Percentiles rank a stretch among this genome's conserved stretches.
phyloP scores from a whole-genome alignment of 35 echinoderm and acorn worm genomes.

The Ptychodera flava region DNA sequence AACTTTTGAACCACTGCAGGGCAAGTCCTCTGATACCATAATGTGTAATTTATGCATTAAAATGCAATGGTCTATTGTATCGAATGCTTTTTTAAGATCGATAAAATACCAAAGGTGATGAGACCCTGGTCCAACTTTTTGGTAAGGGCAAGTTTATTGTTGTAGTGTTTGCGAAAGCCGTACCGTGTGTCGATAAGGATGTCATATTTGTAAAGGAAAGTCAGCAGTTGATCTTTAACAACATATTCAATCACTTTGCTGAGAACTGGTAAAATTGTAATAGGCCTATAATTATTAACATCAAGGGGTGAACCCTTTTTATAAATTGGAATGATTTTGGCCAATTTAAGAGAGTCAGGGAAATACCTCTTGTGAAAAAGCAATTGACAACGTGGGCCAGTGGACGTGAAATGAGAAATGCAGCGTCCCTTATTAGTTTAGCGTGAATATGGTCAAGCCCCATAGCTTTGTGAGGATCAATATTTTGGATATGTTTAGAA shows the following conservation, averaged over 20 bases:
- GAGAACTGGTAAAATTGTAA: constrained; percentile 38
- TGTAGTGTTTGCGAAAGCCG: constrained; percentile 15
- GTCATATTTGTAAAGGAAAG: constrained; percentile 19
- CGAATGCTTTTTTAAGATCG: constrained; percentile 53
- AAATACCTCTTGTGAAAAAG: constrained; percentile 12
- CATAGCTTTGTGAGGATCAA: not conserved
- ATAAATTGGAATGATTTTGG: constrained; percentile 28
- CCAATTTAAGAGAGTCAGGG: constrained; percentile 2
- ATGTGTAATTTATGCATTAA: constrained; percentile 28
- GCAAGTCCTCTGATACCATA: constrained; percentile 51
- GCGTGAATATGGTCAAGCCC: constrained; percentile 6
- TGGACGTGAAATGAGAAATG: constrained; percentile 6
- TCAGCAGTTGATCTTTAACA: constrained; percentile 2
- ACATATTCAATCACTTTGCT: constrained; percentile 40
- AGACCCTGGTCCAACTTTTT: constrained; percentile 9
- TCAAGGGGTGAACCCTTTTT: constrained; percentile 14
- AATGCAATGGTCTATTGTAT: constrained; percentile 57
- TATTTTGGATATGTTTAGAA: constrained; percentile 15
- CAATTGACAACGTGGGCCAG: constrained; percentile 54
- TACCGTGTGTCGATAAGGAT: constrained; percentile 21
- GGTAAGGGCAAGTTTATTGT: constrained; percentile 17
- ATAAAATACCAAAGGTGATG: constrained; percentile 27
- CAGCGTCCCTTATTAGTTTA: constrained; percentile 28
- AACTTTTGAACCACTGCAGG: constrained; percentile 60
- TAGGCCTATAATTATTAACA: constrained; percentile 32